These are phyloP conservation scores for Malurus alboscapulatus DNA, from an alignment of 2,113 vertebrate species.

Conservation along the genomic window DNA sequence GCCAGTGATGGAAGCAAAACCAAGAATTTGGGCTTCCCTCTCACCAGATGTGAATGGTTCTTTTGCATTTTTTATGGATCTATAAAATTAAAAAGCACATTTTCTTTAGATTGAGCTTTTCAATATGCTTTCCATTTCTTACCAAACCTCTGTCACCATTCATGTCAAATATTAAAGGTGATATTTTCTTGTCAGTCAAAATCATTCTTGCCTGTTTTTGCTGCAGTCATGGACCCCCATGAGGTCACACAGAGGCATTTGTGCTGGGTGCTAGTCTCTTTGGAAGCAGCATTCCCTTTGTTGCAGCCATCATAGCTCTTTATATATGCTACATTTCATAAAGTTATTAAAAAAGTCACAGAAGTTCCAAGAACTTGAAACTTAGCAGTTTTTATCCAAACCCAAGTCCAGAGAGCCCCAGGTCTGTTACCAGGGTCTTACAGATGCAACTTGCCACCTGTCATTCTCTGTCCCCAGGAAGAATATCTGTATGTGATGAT, in stretches of 20 bases:
- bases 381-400: background rate
- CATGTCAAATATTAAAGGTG: background rate
- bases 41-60: background rate
- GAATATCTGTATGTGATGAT: background rate
- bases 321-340: background rate
- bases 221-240: background rate
- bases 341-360: background rate
- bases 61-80: constrained; percentile 4
- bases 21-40: constrained; percentile 9
- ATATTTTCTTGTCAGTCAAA: background rate
- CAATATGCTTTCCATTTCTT: background rate
- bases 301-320: background rate
- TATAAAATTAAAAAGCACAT: background rate
- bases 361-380: background rate
- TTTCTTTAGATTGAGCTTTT: background rate
- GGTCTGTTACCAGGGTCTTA: background rate
- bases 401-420: background rate
- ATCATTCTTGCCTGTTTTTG: background rate
- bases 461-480: background rate
- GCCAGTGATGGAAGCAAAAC: background rate
- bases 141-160: background rate
- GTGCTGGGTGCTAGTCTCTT: background rate
- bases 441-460: background rate
- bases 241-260: background rate
- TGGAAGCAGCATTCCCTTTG: background rate